These are phyloP conservation scores for Lordiphosa andalusiaca DNA, from an alignment of 2,888 invertebrate species.

Conservation along the genomic window DNA sequence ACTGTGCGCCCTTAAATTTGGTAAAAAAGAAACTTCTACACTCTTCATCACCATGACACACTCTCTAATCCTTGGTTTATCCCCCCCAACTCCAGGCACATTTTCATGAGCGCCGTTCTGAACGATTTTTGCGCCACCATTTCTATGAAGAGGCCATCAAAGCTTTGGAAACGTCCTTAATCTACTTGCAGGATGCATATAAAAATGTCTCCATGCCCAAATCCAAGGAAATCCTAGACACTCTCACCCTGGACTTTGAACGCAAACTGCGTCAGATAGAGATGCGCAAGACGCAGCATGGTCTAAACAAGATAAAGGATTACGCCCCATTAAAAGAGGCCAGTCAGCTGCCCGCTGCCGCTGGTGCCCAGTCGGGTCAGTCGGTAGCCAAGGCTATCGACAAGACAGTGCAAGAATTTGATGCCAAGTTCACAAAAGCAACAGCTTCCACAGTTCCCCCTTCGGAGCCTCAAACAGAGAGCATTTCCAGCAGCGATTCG, in stretches of 20 bases:
- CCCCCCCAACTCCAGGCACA: constrained; percentile 68
- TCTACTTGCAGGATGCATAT: constrained; percentile 77
- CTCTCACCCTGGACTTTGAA: constrained; percentile 74
- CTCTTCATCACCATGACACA: background rate
- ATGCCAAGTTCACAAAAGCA: constrained; percentile 65
- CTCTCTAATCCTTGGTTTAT: background rate
- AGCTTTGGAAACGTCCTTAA: constrained; percentile 75
- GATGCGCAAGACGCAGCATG: constrained; percentile 75
- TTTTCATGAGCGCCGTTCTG: constrained; percentile 78
- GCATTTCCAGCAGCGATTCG: constrained; percentile 34
- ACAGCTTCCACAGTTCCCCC: constrained; percentile 11
- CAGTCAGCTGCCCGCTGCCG: constrained; percentile 51
- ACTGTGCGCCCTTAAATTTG: constrained; percentile 77
- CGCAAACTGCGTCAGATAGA: constrained; percentile 76
- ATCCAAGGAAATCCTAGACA: constrained; percentile 74
- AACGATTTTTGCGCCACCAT: constrained; percentile 74
- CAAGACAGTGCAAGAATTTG: constrained; percentile 76
- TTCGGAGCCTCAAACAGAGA: constrained; percentile 47
- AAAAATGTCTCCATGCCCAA: constrained; percentile 70
- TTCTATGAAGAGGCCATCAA: constrained; percentile 78
- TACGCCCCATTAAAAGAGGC: constrained; percentile 62
- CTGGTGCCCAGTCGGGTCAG: constrained; percentile 53
- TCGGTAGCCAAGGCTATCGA: constrained; percentile 78
- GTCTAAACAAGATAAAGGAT: constrained; percentile 69
- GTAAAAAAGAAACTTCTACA: constrained; percentile 48